Evolutionary conservation across 2,113 vertebrate genomes (phyloP), one percentile per base, ranked within the genome.

Genomic region (Lepisosteus osseus): DNA sequence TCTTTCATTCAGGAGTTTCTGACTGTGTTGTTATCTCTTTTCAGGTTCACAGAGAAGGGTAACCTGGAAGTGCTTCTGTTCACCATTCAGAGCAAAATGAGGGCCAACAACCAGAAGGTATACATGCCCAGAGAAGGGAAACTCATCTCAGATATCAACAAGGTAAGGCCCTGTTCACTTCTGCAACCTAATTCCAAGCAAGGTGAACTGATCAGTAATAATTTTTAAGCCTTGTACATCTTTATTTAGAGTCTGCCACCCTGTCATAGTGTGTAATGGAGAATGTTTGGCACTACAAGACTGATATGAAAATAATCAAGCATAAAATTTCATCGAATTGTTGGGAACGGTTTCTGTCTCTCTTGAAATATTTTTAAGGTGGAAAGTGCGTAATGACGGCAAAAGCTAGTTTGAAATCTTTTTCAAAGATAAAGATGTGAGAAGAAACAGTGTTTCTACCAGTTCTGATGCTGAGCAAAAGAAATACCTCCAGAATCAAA

Each of bases 21-120:
- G 29, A 29, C 29, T 29, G 1, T 71, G 78, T 42, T 79, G 71
- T 56, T 54, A 44, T 17, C 59, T 11, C 8, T 9, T 56, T 55
- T 57, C 79, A 99, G 96, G 86, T 99, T 99, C 90, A 98, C 96
- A 3, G 96, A 99, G 84, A 99, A 98, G 80, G 96, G 97, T 51
- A 99, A 99, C 85, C 85, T 99, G 74, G 96, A 99, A 85, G 96
- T 98, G 29, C 88, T 98, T 8, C 95, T 99, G 77, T 98, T 99
- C 82, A 99, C 97, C 63, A 98, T 99, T 86, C 97, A 98, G 85
- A 98, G 96, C 83, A 98, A 98, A 84, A 99, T 98, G 96, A 93
- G 97, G 80, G 96, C 96, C 68, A 99, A 99, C 86, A 99, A 99
- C 80, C 97, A 99, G 89, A 99, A 99, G 85, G 97, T 98, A 6